Evolutionary conservation across 1,140 invertebrate genomes (phyloP), one percentile per base, ranked within the genome.

Genomic region (Grapholita molesta): DNA sequence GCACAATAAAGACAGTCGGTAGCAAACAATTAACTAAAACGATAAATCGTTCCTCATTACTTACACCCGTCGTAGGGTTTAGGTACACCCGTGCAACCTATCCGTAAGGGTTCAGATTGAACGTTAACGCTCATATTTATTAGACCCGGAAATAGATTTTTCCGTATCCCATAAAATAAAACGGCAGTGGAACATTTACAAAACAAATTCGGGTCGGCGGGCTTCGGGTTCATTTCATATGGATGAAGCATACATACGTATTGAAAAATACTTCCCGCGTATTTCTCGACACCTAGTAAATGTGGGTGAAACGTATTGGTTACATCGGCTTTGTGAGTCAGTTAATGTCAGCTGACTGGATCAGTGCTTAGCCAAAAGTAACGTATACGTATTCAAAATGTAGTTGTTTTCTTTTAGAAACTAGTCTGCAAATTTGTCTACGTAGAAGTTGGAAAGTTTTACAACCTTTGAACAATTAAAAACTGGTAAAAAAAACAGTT

Each of bases 141-240:
- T 61, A 61, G 55, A 61, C 55, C 9, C 55, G 55, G 55, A 61
- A 30, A 61, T 61, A 61, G 55, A 61, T 61, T 30, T 23, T 30
- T 30, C 55, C 55, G 55, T 8, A n/a, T 32, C 25, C 55, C 55
- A 61, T 61, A 61, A 61, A 61, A 61, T 28, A 61, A 25, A 61
- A 61, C 25, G 55, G 55, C 24, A 61, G 53, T 15, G 25, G 55
- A 61, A 61, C 55, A 61, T 61, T 61, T 61, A 61, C 55, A 61
- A 61, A 61, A 61, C 55, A 61, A 61, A 61, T 61, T 61, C 55
- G 25, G 55, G 55, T 32, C 24, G 24, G 28, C 23, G 53, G 53
- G 53, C 24, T 24, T 53, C 11, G n/a, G 55, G 25, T 61, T 61
- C 55, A 61, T 61, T 61, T 28, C 55, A 61, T 61, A 61, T 61